A percentile compares a stretch with the other conserved stretches of the same genome.
phyloP scores from a whole-genome alignment of 2,797 vertebrate genomes.

The Danio tinwini region DNA sequence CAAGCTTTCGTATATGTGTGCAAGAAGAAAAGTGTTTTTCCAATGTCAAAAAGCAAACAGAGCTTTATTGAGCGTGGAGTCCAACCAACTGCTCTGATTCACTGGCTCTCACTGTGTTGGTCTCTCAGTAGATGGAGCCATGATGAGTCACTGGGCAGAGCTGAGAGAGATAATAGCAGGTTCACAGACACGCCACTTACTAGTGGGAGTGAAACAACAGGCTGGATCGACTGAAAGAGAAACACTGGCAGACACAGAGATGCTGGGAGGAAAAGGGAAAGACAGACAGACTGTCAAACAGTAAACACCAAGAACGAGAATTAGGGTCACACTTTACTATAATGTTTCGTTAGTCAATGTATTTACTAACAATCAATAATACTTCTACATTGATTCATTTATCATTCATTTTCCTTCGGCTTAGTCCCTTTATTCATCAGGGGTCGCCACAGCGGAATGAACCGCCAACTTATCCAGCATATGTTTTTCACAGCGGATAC shows the following conservation, averaged over 20 bases:
- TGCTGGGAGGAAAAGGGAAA: background rate
- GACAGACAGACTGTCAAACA: background rate
- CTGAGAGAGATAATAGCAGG: conserved; percentile 40
- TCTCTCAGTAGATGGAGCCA: conserved; percentile 23
- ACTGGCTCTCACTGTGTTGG: background rate
- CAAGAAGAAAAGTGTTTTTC: conserved; percentile 2
- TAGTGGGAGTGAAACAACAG: conserved; percentile 38
- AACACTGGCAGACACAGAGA: conserved; percentile 7
- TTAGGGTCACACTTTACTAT: background rate
- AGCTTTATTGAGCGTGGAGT: conserved; percentile 46
- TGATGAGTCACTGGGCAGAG: conserved; percentile 38
- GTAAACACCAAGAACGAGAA: background rate
- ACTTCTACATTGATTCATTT: no score
- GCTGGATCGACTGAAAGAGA: conserved; percentile 19
- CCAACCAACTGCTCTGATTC: conserved; percentile 27
- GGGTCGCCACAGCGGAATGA: no score
- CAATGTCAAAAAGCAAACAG: conserved; percentile 9
- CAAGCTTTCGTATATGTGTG: background rate
- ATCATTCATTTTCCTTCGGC: no score
- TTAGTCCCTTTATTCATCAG: no score
- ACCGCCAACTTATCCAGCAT: no score
- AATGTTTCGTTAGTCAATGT: no score
- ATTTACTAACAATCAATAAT: no score
- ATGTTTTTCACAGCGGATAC: no score
- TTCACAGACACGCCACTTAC: conserved; percentile 18